Conservation (phyloP, 2,888 invertebrate species). For the Mantis religiosa region DNA sequence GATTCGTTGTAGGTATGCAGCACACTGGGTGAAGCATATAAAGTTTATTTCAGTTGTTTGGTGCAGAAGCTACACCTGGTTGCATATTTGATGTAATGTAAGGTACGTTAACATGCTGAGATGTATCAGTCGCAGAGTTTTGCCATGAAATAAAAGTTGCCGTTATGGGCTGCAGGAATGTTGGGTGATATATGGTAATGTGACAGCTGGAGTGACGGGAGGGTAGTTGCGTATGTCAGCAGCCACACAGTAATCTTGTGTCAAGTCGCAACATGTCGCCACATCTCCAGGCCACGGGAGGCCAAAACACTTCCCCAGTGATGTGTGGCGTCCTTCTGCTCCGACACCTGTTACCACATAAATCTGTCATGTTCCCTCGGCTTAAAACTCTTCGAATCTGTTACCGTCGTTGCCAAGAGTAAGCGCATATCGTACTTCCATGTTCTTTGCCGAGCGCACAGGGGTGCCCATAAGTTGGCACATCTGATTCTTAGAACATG, state of each 20-base stretch:
- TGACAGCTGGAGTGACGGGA: not conserved
- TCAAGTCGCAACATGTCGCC: constrained; percentile 1
- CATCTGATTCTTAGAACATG: too few relatives aligned
- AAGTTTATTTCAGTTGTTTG: too few relatives aligned
- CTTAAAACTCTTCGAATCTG: not conserved
- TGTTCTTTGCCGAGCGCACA: not conserved
- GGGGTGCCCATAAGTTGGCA: not conserved
- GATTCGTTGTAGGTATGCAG: too few relatives aligned
- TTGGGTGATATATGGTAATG: not conserved
- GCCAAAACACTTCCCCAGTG: not conserved
- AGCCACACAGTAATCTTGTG: not conserved
- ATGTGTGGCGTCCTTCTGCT: constrained; percentile 3
- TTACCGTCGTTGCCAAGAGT: not conserved
- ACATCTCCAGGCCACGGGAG: not conserved
- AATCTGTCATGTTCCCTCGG: constrained; percentile 18
- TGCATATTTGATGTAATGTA: too few relatives aligned
- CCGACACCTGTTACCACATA: constrained; percentile 27
- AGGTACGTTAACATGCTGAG: too few relatives aligned
- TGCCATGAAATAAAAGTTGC: too few relatives aligned
- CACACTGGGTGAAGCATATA: too few relatives aligned
- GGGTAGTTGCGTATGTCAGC: not conserved
- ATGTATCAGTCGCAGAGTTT: too few relatives aligned
- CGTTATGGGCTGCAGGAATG: not conserved
- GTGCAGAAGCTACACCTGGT: too few relatives aligned
- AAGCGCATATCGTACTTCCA: not conserved